Percentiles rank a stretch among this genome's conserved stretches.
Conservation (phyloP, 2,888 invertebrate species). For the Actias luna region DNA sequence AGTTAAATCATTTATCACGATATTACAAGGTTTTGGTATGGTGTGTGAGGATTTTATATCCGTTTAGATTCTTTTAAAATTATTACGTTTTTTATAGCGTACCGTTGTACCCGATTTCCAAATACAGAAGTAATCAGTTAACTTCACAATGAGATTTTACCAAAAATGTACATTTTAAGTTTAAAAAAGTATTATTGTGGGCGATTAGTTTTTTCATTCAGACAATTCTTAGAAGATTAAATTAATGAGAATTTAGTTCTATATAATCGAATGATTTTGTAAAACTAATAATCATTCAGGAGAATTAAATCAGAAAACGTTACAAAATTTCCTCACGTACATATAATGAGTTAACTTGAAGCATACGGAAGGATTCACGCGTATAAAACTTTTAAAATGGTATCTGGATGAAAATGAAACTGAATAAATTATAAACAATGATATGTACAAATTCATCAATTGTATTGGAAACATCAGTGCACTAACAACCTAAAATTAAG, state of each 20-base stretch:
- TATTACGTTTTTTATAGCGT: constrained; percentile 36
- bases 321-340: neutral
- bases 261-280: neutral
- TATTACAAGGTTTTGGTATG: constrained; percentile 2
- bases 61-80: neutral
- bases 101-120: constrained; percentile 34
- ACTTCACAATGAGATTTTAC: constrained; percentile 44
- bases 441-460: neutral
- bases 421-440: neutral
- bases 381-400: neutral
- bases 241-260: neutral
- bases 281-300: neutral
- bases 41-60: neutral
- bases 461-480: neutral
- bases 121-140: constrained; percentile 35
- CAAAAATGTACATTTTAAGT: constrained; percentile 42
- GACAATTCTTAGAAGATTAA: neutral
- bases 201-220: constrained; percentile 32
- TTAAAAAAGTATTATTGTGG: constrained; percentile 40
- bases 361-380: neutral
- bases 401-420: neutral
- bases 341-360: neutral
- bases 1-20: constrained; percentile 25
- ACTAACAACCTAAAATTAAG: neutral
- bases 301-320: neutral